Base-by-base conservation (phyloP, 1,140 invertebrate genomes). In the Maniola jurtina region DNA sequence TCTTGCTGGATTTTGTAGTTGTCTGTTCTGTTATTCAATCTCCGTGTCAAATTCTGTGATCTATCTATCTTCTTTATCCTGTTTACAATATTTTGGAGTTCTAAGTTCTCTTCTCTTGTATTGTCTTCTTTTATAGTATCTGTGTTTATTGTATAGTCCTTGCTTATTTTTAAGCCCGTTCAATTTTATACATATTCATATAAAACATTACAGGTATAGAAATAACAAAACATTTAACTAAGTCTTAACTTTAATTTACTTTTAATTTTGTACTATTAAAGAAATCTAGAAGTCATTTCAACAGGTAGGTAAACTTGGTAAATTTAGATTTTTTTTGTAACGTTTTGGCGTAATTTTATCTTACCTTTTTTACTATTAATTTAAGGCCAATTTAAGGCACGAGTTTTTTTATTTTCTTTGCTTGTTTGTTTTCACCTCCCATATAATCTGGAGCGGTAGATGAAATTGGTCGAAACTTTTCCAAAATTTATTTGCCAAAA, bases 301-400 rank as follows among this genome's bases (percentile, higher is more conserved):
- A 90, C 86, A 87, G 80, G 83, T 88, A 88, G 85, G 79, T 89
- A 89, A 88, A 80, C 62, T 81, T 77, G 76, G 72, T 82, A 79
- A 89, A 83, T 88, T 90, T 89, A 80, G 83, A 79, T 80, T 77
- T 79, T n/a, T 83, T 86, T 88, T 87, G 81, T 63, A 76, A 76
- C 75, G 38, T 83, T 82, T 85, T 77, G 71, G 75, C 70, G 70
- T 83, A 83, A 78, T 84, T 86, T 89, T 88, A 82, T 84, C 84
- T 88, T 88, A 86, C 84, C 83, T 88, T 90, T 25, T 90, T 90
- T 86, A 84, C 72, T 84, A 80, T 74, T 84, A 88, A 85, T 89
- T 90, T 90, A 90, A 90, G 88, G 88, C 88, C 88, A 88, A 90
- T 89, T 90, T 89, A 90, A 90, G 88, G 88, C 88, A 90, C 88